Conservation (phyloP, 2,797 vertebrate species). For the Microtus agrestis region DNA sequence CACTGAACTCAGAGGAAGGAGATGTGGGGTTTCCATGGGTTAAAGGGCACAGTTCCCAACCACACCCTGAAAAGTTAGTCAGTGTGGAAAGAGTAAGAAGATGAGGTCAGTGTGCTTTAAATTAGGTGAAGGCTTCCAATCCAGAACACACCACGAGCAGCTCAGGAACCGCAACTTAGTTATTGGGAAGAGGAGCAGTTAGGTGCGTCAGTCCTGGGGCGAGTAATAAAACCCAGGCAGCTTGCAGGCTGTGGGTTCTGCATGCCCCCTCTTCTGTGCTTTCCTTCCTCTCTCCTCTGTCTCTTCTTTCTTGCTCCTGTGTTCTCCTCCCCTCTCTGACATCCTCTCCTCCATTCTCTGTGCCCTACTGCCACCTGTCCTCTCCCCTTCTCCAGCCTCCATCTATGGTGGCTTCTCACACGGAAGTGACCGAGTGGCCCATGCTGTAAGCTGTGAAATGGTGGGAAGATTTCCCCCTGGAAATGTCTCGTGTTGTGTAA, state of each 20-base stretch:
- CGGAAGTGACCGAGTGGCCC: background rate
- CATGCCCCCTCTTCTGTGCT: background rate
- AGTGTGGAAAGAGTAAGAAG: constrained; percentile 75
- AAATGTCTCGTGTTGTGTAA: background rate
- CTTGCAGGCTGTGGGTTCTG: constrained; percentile 40
- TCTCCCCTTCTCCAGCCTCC: too few species aligned
- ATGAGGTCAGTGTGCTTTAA: constrained; percentile 84
- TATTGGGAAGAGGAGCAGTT: constrained; percentile 74
- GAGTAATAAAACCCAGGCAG: constrained; percentile 53
- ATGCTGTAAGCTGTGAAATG: background rate
- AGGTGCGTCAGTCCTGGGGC: constrained; percentile 73
- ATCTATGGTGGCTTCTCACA: background rate
- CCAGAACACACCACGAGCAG: constrained; percentile 67
- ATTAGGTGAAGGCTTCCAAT: constrained; percentile 82
- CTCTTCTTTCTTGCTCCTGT: background rate
- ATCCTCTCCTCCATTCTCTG: background rate
- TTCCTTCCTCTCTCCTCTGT: background rate
- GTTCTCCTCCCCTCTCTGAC: background rate
- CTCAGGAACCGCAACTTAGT: constrained; percentile 81
- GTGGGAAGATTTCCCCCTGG: background rate
- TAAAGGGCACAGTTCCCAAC: constrained; percentile 72
- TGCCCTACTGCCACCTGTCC: background rate
- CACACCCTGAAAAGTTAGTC: constrained; percentile 77
- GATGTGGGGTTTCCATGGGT: constrained; percentile 36
- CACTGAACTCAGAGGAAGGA: background rate